Percentiles rank a stretch among this genome's conserved stretches.
Evolutionary conservation across 1,140 invertebrate species (phyloP).

Genomic region (Asbolus verrucosus): DNA sequence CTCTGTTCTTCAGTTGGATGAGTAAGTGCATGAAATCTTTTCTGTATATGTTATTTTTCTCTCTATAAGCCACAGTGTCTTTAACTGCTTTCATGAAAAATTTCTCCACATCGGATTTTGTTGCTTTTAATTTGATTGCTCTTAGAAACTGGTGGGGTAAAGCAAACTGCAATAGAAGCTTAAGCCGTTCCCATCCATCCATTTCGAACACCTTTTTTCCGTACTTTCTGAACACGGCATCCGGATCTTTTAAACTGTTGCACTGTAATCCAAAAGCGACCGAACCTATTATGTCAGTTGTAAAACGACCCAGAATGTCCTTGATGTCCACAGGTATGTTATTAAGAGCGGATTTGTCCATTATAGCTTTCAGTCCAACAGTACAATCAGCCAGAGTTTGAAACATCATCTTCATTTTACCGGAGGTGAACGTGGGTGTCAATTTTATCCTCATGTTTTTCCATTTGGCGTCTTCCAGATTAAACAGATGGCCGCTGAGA

Average conservation of each 20-base stretch:
- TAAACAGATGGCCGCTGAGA: conserved; percentile 68
- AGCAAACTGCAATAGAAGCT: conserved; percentile 48
- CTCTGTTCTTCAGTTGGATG: conserved; percentile 21
- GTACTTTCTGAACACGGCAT: conserved; percentile 59
- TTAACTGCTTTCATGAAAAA: conserved; percentile 69
- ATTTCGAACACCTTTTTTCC: conserved; percentile 59
- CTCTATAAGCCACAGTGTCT: conserved; percentile 67
- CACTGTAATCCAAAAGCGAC: conserved; percentile 72
- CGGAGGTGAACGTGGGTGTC: conserved; percentile 62
- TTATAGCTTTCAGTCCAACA: conserved; percentile 52
- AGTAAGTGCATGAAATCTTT: conserved; percentile 70
- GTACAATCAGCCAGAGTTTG: conserved; percentile 60
- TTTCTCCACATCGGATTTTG: conserved; percentile 64
- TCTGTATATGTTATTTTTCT: conserved; percentile 64
- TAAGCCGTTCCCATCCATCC: conserved; percentile 54
- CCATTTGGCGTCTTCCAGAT: conserved; percentile 67
- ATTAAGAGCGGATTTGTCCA: conserved; percentile 60
- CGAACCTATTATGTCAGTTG: conserved; percentile 67
- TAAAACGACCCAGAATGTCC: conserved; percentile 71
- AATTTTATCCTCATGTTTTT: conserved; percentile 65
- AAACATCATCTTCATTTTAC: conserved; percentile 65
- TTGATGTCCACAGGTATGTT: conserved; percentile 68
- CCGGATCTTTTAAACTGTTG: conserved; percentile 67
- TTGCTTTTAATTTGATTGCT: conserved; percentile 60
- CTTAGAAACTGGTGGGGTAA: conserved; percentile 64